Percentiles rank a stretch among this genome's conserved stretches.
phyloP scores from a whole-genome alignment of 2,113 vertebrate species.

The Sapayoa aenigma region DNA sequence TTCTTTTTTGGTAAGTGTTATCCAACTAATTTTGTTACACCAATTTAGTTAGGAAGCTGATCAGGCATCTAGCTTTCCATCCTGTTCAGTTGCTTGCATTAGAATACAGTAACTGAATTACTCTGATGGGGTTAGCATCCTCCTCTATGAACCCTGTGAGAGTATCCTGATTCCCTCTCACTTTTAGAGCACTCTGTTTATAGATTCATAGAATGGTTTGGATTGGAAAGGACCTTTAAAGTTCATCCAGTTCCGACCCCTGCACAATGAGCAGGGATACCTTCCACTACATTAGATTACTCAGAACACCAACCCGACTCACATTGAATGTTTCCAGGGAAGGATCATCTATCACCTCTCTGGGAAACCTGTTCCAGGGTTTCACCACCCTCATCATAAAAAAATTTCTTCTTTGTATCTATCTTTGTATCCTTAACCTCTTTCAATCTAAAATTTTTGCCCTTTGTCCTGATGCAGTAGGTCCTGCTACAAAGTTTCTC shows the following conservation, averaged over 20 bases:
- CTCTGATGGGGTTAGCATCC: background rate
- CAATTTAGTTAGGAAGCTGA: background rate
- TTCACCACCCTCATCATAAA: background rate
- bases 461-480: background rate
- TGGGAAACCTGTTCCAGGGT: background rate
- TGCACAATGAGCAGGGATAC: background rate
- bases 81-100: background rate
- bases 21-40: background rate
- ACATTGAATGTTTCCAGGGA: background rate
- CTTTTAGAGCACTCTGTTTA: background rate
- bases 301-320: fast-evolving
- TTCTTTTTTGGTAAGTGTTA: background rate
- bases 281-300: background rate
- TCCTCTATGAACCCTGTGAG: background rate
- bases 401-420: background rate
- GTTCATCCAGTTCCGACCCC: background rate
- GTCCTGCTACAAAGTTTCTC: background rate
- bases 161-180: background rate
- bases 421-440: too few relatives aligned
- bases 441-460: background rate
- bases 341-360: background rate
- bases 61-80: background rate
- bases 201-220: background rate
- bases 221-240: background rate
- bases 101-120: background rate